Evolutionary conservation across 2,113 vertebrate genomes (phyloP), one percentile per base, ranked within the genome.

Genomic region (Eidolon helvum): DNA sequence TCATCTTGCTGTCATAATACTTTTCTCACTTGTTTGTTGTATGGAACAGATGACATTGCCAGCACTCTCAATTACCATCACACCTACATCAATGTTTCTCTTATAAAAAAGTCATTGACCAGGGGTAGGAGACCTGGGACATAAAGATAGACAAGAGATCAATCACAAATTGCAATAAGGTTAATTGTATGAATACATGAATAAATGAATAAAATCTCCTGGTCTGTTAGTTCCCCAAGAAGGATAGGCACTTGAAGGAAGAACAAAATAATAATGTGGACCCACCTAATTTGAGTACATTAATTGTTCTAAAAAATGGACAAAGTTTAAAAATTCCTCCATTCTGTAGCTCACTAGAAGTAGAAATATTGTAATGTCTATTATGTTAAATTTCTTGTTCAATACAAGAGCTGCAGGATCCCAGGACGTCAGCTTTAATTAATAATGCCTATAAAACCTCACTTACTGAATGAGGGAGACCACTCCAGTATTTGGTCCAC

Each of bases 21-120:
- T 99, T 99, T 98, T 99, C 99, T 75, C 99, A 99, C 98, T 99
- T 99, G 99, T 99, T 99, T 57, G 99, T 99, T 99, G 99, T 97
- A 99, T 99, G 98, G 99, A 99, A 69, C 99, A 99, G 96, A 99
- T 99, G 97, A 99, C 99, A 26, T 99, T 99, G 97, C 99, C 99
- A 7, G 99, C 99, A 95, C 99, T 99, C 97, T 99, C 99, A 5
- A 99, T 99, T 97, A 99, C 99, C 99, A 99, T 99, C 98, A 99
- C 99, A 77, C 99, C 99, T 28, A 99, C 99, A 59, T 99, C 99
- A 0, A 99, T 99, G 98, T 99, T 99, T 97, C 99, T 99, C 98
- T 99, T 99, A 98, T 99, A 99, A 98, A 99, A 99, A 68, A 99
- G 99, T 79, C 99, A 99, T 69, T 99, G 99, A 24, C 99, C 99